Evolutionary conservation across 2,797 vertebrate genomes (phyloP), one percentile per base, ranked within the genome.

Genomic region (Taeniopygia guttata): DNA sequence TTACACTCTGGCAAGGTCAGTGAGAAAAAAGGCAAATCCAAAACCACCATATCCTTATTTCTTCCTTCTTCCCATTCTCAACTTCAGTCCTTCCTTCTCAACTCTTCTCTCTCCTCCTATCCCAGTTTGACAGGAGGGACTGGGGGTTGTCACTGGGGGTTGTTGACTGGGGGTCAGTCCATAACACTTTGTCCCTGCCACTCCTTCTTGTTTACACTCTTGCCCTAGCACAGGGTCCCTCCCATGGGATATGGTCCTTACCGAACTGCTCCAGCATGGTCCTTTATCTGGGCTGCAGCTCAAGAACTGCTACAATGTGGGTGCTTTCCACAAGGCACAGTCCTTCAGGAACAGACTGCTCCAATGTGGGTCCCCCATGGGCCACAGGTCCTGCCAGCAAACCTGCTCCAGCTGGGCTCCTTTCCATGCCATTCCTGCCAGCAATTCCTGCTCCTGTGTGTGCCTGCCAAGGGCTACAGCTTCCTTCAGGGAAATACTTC

Each of bases 91-190:
- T 48, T 59, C 58, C 67, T 49, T 42, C 29, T 45, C 52, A 62
- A 38, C 7, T 81, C 23, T 40, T 45, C 32, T 55, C 11, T 59
- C 26, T 59, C 15, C 20, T 56, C n/a, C 16, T 19, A n/a, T 74
- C 23, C n/a, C 21, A 27, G 0, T 34, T 51, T 20, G 4, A 11
- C 7, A 15, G 0, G 2, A 22, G 17, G 10, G 12, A 46, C 46
- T 7, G 5, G n/a, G 12, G 9, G 7, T 5, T 40, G 22, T 45
- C 43, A 72, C 5, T 27, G 7, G 29, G 10, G 8, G 7, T 5
- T 80, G 46, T 40, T 43, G 43, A 20, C 15, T 43, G 8, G 43
- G 43, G 29, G 7, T 36, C 55, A 60, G 25, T n/a, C 27, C 34
- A 8, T 10, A 69, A 15, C 23, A 42, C 32, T 52, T 83, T 3